A percentile compares a stretch with the other conserved stretches of the same genome.
phyloP scores from a whole-genome alignment of 2,888 invertebrate genomes.

The Microctonus brassicae region DNA sequence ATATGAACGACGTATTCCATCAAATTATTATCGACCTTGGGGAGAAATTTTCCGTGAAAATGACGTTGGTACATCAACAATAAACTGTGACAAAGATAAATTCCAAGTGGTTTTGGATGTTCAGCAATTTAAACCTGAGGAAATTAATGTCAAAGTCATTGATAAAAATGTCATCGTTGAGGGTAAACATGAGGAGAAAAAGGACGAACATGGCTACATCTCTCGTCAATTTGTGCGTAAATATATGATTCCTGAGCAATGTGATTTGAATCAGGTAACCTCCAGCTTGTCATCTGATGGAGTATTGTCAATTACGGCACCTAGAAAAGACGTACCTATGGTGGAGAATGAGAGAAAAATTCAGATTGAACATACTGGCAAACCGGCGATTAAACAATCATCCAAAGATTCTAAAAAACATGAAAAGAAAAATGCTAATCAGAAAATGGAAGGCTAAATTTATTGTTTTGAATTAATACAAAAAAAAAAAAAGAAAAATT shows the following conservation, averaged over 20 bases:
- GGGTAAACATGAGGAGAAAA: slow-evolving; percentile 84
- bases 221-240: slow-evolving; percentile 84
- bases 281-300: slow-evolving; percentile 88
- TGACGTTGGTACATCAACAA: slow-evolving; percentile 72
- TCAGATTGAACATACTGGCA: slow-evolving; percentile 57
- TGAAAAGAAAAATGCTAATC: not conserved
- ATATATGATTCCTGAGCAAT: slow-evolving; percentile 76
- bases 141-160: slow-evolving; percentile 74
- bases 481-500: too few relatives aligned
- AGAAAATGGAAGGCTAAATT: not conserved
- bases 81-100: slow-evolving; percentile 77
- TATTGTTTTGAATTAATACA: too few relatives aligned
- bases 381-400: slow-evolving; percentile 49
- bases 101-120: slow-evolving; percentile 82
- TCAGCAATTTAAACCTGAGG: slow-evolving; percentile 76
- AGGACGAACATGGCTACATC: slow-evolving; percentile 82
- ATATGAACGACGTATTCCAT: slow-evolving; percentile 33
- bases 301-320: slow-evolving; percentile 81
- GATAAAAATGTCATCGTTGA: slow-evolving; percentile 80
- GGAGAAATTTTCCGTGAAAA: slow-evolving; percentile 65
- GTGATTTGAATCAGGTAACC: slow-evolving; percentile 78
- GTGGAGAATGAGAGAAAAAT: slow-evolving; percentile 54
- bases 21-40: slow-evolving; percentile 47
- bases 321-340: slow-evolving; percentile 71
- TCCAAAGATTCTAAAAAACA: slow-evolving; percentile 13